Conservation (phyloP, 2,113 vertebrate genomes). For the Leucopsar rothschildi region DNA sequence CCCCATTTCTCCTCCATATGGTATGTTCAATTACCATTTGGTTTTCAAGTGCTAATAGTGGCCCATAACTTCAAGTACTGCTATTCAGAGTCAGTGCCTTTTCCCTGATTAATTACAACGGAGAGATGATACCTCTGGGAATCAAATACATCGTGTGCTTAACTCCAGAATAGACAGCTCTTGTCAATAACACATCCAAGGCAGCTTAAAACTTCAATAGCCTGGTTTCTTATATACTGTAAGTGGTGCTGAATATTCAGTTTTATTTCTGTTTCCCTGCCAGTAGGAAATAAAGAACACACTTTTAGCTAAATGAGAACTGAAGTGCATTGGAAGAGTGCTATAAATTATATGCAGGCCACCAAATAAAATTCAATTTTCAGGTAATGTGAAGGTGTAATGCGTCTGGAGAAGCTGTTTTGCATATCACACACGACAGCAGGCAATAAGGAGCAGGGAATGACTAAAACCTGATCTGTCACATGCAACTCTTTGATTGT, state of each 20-base stretch:
- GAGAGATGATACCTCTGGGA: background rate
- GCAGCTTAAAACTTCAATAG: background rate
- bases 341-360: conserved; percentile 71
- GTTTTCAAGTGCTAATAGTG: background rate
- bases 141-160: background rate
- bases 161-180: conserved; percentile 17
- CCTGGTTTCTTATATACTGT: background rate
- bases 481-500: conserved; percentile 58
- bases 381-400: conserved; percentile 68
- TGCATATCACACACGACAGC: conserved; percentile 78
- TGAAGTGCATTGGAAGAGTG: conserved; percentile 62
- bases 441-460: conserved; percentile 61
- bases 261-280: conserved; percentile 56
- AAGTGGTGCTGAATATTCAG: conserved; percentile 7
- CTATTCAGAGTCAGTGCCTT: conserved; percentile 15
- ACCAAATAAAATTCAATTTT: conserved; percentile 79
- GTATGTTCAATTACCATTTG: background rate
- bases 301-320: conserved; percentile 68
- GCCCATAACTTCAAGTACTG: background rate
- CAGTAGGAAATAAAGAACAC: conserved; percentile 63
- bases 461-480: conserved; percentile 66
- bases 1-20: background rate
- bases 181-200: conserved; percentile 5
- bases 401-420: conserved; percentile 59
- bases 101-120: conserved; percentile 20